Evolutionary conservation across 2,113 vertebrate species (phyloP).

Genomic region (Casuarius casuarius): DNA sequence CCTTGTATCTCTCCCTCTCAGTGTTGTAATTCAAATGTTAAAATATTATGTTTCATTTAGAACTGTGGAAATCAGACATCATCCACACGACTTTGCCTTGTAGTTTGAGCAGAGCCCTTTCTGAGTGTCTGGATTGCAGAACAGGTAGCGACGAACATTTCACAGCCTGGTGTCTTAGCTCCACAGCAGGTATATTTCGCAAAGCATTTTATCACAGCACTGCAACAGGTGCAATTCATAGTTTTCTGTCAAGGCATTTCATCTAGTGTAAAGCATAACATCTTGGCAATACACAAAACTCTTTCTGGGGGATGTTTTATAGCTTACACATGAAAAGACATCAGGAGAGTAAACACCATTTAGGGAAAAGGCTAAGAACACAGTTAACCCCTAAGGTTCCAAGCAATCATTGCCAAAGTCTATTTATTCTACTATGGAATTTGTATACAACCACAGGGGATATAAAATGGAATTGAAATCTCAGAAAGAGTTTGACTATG

Average conservation of each 20-base stretch:
- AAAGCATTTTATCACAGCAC: background rate
- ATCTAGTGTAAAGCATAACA: background rate
- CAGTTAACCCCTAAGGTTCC: constrained; percentile 58
- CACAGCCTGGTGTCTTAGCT: background rate
- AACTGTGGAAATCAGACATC: background rate
- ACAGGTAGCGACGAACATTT: background rate
- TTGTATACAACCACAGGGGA: constrained; percentile 40
- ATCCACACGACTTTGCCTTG: background rate
- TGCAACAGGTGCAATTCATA: background rate
- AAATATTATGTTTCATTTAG: background rate
- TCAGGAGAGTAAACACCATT: constrained; percentile 42
- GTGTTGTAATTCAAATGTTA: background rate
- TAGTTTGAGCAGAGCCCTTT: background rate
- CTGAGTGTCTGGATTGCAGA: background rate
- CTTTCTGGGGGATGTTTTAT: background rate
- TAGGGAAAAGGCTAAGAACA: constrained; percentile 54
- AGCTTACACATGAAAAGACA: background rate
- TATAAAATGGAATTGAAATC: constrained; percentile 50
- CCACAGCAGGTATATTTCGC: background rate
- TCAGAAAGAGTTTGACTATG: background rate
- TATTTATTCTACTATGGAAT: constrained; percentile 43
- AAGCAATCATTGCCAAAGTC: constrained; percentile 12
- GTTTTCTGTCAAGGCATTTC: constrained; percentile 6
- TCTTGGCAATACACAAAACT: background rate
- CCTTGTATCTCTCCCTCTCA: background rate